A percentile compares a stretch with the other conserved stretches of the same genome.
These are phyloP conservation scores for Melanerpes aurifrons DNA, from an alignment of 2,113 vertebrate genomes.

Conservation along the genomic window DNA sequence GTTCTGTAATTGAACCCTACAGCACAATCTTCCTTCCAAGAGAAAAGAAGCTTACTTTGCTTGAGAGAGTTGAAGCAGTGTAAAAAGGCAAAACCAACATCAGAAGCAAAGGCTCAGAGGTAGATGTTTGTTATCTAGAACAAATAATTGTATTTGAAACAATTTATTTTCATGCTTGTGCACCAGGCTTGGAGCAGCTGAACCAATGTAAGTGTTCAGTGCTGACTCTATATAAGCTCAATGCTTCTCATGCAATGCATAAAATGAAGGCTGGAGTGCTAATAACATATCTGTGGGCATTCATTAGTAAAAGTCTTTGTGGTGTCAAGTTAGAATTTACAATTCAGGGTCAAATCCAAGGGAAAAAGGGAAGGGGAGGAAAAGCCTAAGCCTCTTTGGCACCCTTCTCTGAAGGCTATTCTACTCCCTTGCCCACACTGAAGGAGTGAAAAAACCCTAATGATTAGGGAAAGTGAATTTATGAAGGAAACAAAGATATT, in stretches of 20 bases:
- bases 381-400: neutral
- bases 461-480: neutral
- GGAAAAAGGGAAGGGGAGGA: rapidly evolving
- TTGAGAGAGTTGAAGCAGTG: neutral
- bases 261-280: neutral
- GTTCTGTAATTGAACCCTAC: conserved; percentile 30
- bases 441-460: too few species aligned
- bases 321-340: neutral
- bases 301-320: neutral
- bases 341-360: neutral
- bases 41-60: neutral
- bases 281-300: neutral
- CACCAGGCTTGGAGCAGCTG: neutral
- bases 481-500: neutral
- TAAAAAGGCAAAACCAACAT: neutral
- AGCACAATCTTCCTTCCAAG: conserved; percentile 2
- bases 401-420: neutral
- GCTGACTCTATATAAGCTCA: neutral
- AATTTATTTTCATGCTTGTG: neutral
- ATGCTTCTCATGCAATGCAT: neutral
- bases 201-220: neutral
- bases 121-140: neutral
- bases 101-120: neutral
- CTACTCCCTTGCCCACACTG: neutral
- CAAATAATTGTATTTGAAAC: conserved; percentile 20